Conservation (phyloP, 1,140 invertebrate genomes). For the Caenorhabditis briggsae region DNA sequence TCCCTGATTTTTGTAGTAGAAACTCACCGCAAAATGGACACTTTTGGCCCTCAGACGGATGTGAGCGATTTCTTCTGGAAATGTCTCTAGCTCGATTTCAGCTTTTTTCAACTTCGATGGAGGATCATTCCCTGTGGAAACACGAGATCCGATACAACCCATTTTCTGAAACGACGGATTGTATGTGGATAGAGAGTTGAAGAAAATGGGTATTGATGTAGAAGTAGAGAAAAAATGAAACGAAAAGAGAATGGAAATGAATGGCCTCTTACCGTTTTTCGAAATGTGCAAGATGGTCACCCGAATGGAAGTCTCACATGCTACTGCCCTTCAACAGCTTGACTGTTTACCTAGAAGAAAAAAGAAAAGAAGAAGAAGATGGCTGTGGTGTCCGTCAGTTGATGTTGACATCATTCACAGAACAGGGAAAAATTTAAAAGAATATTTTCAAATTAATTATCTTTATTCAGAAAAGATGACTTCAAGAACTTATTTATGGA, state of each 20-base stretch:
- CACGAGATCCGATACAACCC: neutral
- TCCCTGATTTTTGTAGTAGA: too few species aligned
- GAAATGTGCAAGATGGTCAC: neutral
- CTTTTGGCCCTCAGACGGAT: neutral
- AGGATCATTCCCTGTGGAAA: neutral
- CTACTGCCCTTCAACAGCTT: neutral
- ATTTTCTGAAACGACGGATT: neutral
- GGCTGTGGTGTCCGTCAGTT: neutral
- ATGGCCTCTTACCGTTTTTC: neutral
- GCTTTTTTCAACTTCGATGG: neutral
- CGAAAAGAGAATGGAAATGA: too few species aligned
- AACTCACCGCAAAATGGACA: conserved; percentile 29
- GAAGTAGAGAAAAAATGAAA: neutral
- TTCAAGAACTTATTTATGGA: neutral
- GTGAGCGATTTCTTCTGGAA: neutral
- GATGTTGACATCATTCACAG: conserved; percentile 20
- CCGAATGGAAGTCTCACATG: neutral
- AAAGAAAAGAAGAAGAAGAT: neutral
- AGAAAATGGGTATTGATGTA: neutral
- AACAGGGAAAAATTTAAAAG: neutral
- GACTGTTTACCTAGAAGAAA: conserved; percentile 28
- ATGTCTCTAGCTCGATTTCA: neutral
- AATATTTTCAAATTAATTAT: too few species aligned
- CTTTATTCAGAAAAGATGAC: neutral
- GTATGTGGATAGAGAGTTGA: neutral